A percentile compares a stretch with the other conserved stretches of the same genome.
Conservation (phyloP, 2,888 invertebrate genomes). For the Incurvaria masculella region DNA sequence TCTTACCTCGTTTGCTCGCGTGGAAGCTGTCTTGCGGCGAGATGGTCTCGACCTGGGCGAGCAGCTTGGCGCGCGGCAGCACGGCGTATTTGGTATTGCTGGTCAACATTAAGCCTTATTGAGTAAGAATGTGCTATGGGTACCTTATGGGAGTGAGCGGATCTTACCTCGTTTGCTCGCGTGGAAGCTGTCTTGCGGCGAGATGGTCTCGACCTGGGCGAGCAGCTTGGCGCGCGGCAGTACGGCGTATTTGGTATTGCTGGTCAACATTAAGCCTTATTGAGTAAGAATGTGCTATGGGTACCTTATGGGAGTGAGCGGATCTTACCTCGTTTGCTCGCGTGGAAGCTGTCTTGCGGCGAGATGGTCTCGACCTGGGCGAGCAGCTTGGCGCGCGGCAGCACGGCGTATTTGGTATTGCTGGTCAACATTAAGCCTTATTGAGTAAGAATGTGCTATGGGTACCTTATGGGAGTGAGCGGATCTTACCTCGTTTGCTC, state of each 20-base stretch:
- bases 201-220: constrained; percentile 86
- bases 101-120: too few species aligned
- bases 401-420: too few species aligned
- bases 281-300: too few species aligned
- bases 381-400: constrained; percentile 82
- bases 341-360: constrained; percentile 91
- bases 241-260: too few species aligned
- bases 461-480: too few species aligned
- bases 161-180: constrained; percentile 90
- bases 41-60: constrained; percentile 86
- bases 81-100: too few species aligned
- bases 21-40: constrained; percentile 92
- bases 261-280: too few species aligned
- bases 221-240: constrained; percentile 82
- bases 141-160: too few species aligned
- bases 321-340: constrained; percentile 89
- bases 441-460: too few species aligned
- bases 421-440: too few species aligned
- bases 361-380: constrained; percentile 89
- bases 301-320: too few species aligned
- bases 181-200: constrained; percentile 90
- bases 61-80: constrained; percentile 80
- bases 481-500: constrained; percentile 87
- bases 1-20: constrained; percentile 88
- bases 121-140: too few species aligned